Evolutionary conservation across 2,113 vertebrate species (phyloP), one percentile per base, ranked within the genome.

Genomic region (Sterna hirundo): DNA sequence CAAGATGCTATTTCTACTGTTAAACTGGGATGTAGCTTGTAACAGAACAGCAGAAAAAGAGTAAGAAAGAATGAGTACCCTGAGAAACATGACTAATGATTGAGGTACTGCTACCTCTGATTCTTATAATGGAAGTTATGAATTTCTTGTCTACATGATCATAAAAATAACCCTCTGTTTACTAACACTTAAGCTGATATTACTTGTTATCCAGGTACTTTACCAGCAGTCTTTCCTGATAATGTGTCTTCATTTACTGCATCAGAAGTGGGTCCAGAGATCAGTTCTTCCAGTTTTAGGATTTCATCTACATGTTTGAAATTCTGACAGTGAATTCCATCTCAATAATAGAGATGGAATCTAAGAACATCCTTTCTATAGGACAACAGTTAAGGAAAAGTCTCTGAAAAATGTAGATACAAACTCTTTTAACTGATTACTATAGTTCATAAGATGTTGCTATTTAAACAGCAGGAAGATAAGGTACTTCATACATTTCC

Each of bases 401-500:
- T 62, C 62, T 83, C 86, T 57, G 88, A 66, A 72, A 89, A 90
- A 81, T 52, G 93, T 2, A 76, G 52, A 69, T 90, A 79, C 25
- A 55, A 96, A 88, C n/a, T 90, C 38, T 80, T 81, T 29, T 51
- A 60, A 61, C 66, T 26, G 42, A 27, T 74, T 32, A 17, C 36
- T 77, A 6, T 9, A 65, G 69, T 70, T 92, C 74, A 71, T 76
- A 86, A 87, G 82, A 74, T 70, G 78, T 86, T 96, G 83, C 79
- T 86, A 51, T 95, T 96, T 90, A 44, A 86, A 87, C 64, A 77
- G 75, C 77, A 88, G 86, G 92, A n/a, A 95, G 40, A 96, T 44
- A 86, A 30, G 84, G 88, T 44, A 86, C 78, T 93, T 94, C 86
- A 94, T 90, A 84, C 70, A 58, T 90, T 80, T 84, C 89, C 88